Conservation (phyloP, 2,888 invertebrate genomes). For the Loripinus fragilis region DNA sequence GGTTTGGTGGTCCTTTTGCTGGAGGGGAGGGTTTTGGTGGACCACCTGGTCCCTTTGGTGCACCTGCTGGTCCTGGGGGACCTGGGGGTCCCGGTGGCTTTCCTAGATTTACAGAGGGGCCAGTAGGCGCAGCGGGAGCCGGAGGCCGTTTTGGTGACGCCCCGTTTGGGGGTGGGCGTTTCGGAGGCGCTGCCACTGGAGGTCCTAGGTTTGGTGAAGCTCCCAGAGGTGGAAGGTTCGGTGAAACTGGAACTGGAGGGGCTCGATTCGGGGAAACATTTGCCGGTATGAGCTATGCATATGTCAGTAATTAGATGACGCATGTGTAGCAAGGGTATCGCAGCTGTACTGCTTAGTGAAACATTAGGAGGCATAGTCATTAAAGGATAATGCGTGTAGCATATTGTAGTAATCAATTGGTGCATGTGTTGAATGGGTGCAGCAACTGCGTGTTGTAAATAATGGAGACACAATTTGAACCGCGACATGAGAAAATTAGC, state of each 20-base stretch:
- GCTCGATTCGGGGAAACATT: background rate
- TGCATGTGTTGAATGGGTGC: no score
- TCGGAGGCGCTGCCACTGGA: background rate
- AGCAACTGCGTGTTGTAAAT: no score
- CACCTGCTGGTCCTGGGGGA: constrained; percentile 10
- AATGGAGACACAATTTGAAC: no score
- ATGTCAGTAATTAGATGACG: no score
- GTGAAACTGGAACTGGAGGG: background rate
- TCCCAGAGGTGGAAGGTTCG: background rate
- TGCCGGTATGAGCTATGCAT: background rate
- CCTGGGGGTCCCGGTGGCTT: constrained; percentile 9
- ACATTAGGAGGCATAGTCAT: no score
- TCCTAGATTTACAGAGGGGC: background rate
- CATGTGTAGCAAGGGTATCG: no score
- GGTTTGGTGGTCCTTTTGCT: constrained; percentile 14
- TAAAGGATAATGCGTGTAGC: no score
- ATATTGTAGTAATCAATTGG: no score
- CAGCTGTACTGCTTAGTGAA: no score
- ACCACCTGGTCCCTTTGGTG: background rate
- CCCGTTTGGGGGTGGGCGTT: background rate
- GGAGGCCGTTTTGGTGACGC: background rate
- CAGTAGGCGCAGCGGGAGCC: background rate
- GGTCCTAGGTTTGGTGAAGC: background rate
- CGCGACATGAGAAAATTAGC: no score
- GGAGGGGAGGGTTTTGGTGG: constrained; percentile 2